These are phyloP conservation scores for Drosophila guanche DNA, from an alignment of 1,140 invertebrate species.

Conservation along the genomic window DNA sequence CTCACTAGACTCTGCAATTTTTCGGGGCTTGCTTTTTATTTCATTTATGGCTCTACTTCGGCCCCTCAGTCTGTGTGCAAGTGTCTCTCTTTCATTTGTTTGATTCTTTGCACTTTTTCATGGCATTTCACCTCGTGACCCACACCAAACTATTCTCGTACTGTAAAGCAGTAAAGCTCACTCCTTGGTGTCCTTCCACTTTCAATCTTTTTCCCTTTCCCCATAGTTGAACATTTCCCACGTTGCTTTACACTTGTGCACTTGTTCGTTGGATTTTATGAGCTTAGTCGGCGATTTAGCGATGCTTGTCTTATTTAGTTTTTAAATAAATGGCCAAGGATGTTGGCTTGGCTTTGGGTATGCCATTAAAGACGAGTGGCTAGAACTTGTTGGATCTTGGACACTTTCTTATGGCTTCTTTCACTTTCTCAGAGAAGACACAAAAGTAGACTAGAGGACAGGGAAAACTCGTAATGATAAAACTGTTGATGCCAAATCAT, in stretches of 20 bases:
- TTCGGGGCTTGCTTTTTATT: conserved; percentile 36
- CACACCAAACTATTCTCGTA: conserved; percentile 13
- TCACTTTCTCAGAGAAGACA: too few species aligned
- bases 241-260: conserved; percentile 70
- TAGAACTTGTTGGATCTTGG: conserved; percentile 22
- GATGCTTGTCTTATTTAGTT: conserved; percentile 80
- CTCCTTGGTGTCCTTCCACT: conserved; percentile 23
- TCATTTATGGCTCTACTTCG: conserved; percentile 29
- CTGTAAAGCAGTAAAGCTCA: too few species aligned
- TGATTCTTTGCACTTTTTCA: conserved; percentile 79
- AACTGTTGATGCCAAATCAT: too few species aligned
- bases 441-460: too few species aligned
- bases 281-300: conserved; percentile 81
- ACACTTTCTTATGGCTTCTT: background rate
- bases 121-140: conserved; percentile 53
- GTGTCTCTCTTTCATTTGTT: conserved; percentile 66
- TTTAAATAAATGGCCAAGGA: conserved; percentile 75
- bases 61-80: conserved; percentile 28
- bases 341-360: conserved; percentile 45
- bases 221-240: conserved; percentile 59
- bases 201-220: conserved; percentile 33
- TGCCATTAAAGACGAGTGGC: conserved; percentile 11
- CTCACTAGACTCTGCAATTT: conserved; percentile 8
- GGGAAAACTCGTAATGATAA: too few species aligned
- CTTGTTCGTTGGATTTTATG: conserved; percentile 75